Conservation (phyloP, 2,797 vertebrate species). For the Fratercula arctica region DNA sequence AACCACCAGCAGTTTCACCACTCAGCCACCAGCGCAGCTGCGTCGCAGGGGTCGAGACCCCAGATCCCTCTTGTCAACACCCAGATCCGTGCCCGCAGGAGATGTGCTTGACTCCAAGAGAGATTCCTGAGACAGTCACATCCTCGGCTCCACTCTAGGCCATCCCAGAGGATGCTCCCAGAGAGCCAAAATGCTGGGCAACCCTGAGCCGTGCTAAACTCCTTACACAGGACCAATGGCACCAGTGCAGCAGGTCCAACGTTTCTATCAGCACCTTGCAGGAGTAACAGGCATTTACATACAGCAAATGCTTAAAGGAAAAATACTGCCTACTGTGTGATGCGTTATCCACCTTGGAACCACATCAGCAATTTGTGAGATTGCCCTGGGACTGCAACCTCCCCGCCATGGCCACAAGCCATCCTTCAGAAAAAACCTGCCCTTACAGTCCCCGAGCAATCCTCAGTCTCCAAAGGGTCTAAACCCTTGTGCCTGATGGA, state of each 20-base stretch:
- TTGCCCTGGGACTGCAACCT: not conserved
- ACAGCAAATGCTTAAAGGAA: not conserved
- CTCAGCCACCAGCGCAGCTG: not conserved
- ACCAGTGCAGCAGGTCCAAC: not conserved
- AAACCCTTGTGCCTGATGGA: not conserved
- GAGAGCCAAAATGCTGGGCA: not conserved
- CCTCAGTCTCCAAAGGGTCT: not conserved
- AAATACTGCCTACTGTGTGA: not conserved
- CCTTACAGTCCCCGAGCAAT: fast-evolving
- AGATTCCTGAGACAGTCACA: not conserved
- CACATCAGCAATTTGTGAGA: not conserved
- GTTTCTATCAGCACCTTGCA: not conserved
- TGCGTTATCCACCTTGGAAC: not conserved
- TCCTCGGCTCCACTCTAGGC: not conserved
- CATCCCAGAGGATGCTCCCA: not conserved
- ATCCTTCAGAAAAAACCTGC: not conserved
- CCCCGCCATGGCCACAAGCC: not conserved
- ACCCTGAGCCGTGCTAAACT: not conserved
- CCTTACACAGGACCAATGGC: not conserved
- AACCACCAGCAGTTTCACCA: not conserved
- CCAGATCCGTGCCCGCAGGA: not conserved
- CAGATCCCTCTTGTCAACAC: not conserved
- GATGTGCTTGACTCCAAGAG: not conserved
- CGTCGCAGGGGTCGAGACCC: not conserved
- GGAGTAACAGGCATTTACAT: not conserved